Base-by-base conservation (phyloP, 2,113 vertebrate genomes). In the Ivindomyrus marchei region DNA sequence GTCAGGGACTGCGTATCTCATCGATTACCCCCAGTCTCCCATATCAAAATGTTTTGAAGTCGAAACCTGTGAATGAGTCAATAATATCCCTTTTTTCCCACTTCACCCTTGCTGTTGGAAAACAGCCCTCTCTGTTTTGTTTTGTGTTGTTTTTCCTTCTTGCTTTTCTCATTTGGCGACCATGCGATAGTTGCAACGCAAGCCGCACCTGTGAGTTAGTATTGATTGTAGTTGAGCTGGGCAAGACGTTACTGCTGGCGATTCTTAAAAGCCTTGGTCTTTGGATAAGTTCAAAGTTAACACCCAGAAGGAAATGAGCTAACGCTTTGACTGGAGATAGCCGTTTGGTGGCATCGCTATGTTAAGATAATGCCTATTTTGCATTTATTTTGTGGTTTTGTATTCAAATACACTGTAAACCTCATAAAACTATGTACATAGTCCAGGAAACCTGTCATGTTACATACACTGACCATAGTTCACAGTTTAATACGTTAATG, bases 401-500 rank as follows among this genome's bases (percentile, higher is more conserved):
- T 47, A 85, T 58, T 89, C 21, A 46, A 42, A 50, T 46, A 45
- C 77, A 85, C 80, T 31, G 39, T 85, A 53, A 85, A 85, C 77
- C 50, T 58, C 50, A 84, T 58, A 45, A n/a, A 80, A 66, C 88
- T 83, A 66, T 74, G 88, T 80, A 42, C 45, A 21, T 24, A 89
- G 74, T 83, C 36, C 74, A 83, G 27, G 47, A 53, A 53, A 83
- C 31, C n/a, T 86, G 45, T 88, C 86, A 36, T 89, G 89, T 89
- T 89, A 85, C 89, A 46, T 50, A 85, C 21, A 85, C 49, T 89
- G 89, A 56, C 50, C 49, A 77, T 24, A 83, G 53, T 89, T 70
- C 36, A 80, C 24, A 49, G 50, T 56, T 87, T 56, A 52, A 19
- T 53, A 53, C 19, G 27, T 47, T 74, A 31, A 74, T 77, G 45